Evolutionary conservation across 2,797 vertebrate genomes (phyloP).

Genomic region (Pyrocephalus nanus): DNA sequence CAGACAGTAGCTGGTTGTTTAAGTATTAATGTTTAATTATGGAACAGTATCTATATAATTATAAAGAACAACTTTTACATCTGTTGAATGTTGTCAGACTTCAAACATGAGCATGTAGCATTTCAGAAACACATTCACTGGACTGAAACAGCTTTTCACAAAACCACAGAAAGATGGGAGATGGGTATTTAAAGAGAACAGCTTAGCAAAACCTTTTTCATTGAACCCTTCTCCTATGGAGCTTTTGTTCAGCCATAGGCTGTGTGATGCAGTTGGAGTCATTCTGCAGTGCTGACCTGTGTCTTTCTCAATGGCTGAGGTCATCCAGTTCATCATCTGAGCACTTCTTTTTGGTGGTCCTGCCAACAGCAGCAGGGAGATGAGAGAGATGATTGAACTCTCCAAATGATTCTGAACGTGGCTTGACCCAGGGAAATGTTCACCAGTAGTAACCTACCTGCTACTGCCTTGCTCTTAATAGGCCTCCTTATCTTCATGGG

Average conservation of each 20-base stretch:
- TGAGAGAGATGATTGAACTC: neutral
- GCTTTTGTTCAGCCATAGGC: neutral
- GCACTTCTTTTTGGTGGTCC: neutral
- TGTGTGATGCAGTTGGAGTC: neutral
- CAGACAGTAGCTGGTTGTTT: neutral
- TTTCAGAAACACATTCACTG: neutral
- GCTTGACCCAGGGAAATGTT: neutral
- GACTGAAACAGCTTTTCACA: neutral
- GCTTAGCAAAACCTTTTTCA: constrained; percentile 27
- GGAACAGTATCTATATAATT: neutral
- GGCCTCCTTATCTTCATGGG: neutral
- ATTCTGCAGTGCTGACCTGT: constrained; percentile 1
- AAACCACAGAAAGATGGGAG: neutral
- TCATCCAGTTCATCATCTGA: neutral
- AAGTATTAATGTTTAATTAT: constrained; percentile 21
- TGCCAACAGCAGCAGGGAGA: neutral
- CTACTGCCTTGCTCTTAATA: neutral
- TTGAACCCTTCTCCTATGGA: neutral
- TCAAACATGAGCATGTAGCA: neutral
- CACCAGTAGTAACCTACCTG: neutral
- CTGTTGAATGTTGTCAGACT: neutral
- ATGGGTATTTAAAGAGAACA: neutral
- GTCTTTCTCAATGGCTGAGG: neutral
- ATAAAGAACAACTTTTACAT: neutral
- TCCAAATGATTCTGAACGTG: neutral